Conservation (phyloP, 2,113 vertebrate genomes). For the Spermophilus dauricus region DNA sequence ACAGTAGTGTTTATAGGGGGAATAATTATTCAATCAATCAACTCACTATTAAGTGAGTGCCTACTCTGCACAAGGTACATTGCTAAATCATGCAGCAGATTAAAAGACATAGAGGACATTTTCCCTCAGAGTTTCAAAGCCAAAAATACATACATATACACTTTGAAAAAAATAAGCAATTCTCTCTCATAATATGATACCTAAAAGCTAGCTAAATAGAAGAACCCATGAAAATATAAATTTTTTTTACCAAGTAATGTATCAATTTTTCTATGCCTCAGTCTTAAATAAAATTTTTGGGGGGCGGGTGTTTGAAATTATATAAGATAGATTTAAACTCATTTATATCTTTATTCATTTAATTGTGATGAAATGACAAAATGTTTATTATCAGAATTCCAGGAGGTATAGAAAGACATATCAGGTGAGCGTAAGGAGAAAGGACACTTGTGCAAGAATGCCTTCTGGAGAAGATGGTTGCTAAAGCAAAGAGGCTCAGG, state of each 20-base stretch:
- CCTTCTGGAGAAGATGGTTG: background rate
- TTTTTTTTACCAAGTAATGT: background rate
- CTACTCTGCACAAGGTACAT: constrained; percentile 61
- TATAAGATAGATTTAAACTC: background rate
- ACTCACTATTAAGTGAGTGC: constrained; percentile 68
- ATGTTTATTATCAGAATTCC: constrained; percentile 11
- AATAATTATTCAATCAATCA: constrained; percentile 84
- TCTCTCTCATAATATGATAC: background rate
- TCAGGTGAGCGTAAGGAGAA: background rate
- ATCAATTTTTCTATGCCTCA: background rate
- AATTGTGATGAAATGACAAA: background rate
- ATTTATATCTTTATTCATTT: background rate
- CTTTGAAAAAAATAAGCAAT: constrained; percentile 42
- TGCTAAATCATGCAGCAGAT: constrained; percentile 54
- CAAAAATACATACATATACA: background rate
- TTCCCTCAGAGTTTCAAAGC: background rate
- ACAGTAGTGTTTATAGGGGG: constrained; percentile 78
- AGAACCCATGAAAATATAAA: constrained; percentile 23
- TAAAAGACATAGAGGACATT: constrained; percentile 3
- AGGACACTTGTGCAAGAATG: background rate
- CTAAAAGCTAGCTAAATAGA: background rate
- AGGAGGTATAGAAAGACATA: background rate
- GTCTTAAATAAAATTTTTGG: background rate
- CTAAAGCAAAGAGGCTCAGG: background rate
- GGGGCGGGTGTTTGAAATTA: background rate